Conservation (phyloP, 2,797 vertebrate species). For the Agapornis canus region DNA sequence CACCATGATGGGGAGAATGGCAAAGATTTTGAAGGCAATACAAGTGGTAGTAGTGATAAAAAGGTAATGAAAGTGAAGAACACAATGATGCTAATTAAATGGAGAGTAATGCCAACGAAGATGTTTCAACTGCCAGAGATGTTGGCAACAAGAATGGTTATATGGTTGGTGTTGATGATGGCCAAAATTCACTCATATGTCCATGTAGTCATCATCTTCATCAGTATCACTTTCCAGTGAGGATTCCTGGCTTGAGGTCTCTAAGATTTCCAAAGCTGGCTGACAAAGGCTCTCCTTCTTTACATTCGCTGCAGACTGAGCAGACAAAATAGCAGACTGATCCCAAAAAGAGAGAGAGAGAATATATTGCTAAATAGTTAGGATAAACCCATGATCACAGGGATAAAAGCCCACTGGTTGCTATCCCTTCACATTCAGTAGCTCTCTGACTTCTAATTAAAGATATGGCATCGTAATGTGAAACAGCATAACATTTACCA, state of each 20-base stretch:
- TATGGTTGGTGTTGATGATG: constrained; percentile 52
- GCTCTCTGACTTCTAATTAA: not conserved
- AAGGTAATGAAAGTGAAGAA: constrained; percentile 43
- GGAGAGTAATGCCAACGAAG: constrained; percentile 44
- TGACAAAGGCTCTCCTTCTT: constrained; percentile 95
- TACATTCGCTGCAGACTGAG: constrained; percentile 97
- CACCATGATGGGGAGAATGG: constrained; percentile 47
- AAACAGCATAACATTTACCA: not conserved
- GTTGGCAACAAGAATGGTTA: constrained; percentile 34
- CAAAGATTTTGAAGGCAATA: constrained; percentile 49
- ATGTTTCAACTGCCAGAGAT: constrained; percentile 30
- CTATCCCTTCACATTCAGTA: constrained; percentile 25
- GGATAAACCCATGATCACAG: constrained; percentile 47
- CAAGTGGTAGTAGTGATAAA: constrained; percentile 27
- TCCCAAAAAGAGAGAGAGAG: constrained; percentile 58
- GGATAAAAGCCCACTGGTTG: constrained; percentile 49
- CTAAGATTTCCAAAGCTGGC: constrained; percentile 94
- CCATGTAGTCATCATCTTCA: constrained; percentile 96
- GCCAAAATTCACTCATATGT: constrained; percentile 78
- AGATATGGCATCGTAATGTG: not conserved
- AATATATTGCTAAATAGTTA: constrained; percentile 62
- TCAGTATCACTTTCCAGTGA: constrained; percentile 97
- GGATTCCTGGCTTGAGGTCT: constrained; percentile 98
- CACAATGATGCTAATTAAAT: constrained; percentile 21
- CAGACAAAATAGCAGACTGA: constrained; percentile 96